These are phyloP conservation scores for Malacosoma neustria DNA, from an alignment of 2,888 invertebrate genomes.

Conservation along the genomic window DNA sequence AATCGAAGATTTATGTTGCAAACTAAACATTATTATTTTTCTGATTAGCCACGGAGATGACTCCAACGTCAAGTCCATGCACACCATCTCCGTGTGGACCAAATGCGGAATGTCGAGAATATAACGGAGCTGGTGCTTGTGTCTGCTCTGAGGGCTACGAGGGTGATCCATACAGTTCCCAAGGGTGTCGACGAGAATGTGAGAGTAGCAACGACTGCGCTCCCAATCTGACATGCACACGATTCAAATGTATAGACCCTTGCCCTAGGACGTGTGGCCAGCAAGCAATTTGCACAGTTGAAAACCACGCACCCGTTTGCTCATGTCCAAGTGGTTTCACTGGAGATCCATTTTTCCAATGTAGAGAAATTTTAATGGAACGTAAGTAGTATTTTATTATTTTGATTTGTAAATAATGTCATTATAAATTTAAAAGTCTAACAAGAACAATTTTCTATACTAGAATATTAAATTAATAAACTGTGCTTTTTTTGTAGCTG, in stretches of 20 bases:
- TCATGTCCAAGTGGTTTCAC: conserved; percentile 83
- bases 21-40: neutral
- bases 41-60: conserved; percentile 73
- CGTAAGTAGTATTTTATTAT: conserved; percentile 29
- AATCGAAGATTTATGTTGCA: no score
- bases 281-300: conserved; percentile 85
- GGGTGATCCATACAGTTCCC: conserved; percentile 86
- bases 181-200: conserved; percentile 84
- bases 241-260: conserved; percentile 89
- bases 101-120: conserved; percentile 88
- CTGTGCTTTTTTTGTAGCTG: conserved; percentile 38
- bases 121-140: conserved; percentile 90
- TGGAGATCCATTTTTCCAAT: conserved; percentile 89
- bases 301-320: conserved; percentile 86
- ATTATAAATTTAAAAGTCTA: no score
- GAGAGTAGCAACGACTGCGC: conserved; percentile 85
- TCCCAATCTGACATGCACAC: conserved; percentile 82
- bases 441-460: no score
- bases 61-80: conserved; percentile 83
- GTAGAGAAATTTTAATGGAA: conserved; percentile 70
- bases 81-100: conserved; percentile 89
- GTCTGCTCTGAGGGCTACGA: conserved; percentile 85
- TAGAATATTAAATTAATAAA: neutral
- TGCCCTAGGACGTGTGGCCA: conserved; percentile 89
- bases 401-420: neutral